phyloP scores from a whole-genome alignment of 2,797 vertebrate species.

The Tangara arthus region DNA sequence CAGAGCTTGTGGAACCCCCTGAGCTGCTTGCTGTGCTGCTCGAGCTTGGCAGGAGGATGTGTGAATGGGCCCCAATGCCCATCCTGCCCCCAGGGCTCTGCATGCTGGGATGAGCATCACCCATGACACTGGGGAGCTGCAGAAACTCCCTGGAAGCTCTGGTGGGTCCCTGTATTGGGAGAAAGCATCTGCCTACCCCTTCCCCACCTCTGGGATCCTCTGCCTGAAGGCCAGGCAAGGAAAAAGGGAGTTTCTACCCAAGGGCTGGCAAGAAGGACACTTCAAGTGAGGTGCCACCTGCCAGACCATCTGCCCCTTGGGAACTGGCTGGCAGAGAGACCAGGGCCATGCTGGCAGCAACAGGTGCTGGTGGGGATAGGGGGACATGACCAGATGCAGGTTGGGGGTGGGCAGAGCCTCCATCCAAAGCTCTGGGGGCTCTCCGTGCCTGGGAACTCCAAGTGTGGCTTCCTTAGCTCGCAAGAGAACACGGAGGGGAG shows the following conservation, averaged over 20 bases:
- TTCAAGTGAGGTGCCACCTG: background rate
- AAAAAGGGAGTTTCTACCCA: background rate
- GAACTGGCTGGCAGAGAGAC: background rate
- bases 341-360: background rate
- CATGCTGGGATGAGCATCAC: fast-evolving
- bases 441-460: background rate
- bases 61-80: fast-evolving
- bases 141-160: background rate
- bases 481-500: fast-evolving
- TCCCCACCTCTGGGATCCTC: background rate
- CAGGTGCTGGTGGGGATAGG: background rate
- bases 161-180: background rate
- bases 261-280: background rate
- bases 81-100: background rate
- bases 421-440: fast-evolving
- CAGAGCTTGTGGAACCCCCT: fast-evolving
- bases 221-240: background rate
- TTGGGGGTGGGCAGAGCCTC: background rate
- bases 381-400: background rate
- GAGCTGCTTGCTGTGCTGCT: background rate
- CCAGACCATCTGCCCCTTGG: background rate
- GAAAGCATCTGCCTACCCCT: background rate
- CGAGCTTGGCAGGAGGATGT: fast-evolving
- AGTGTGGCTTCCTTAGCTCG: background rate
- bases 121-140: fast-evolving